Conservation (phyloP, 2,113 vertebrate genomes). For the Chascanopsetta lugubris region DNA sequence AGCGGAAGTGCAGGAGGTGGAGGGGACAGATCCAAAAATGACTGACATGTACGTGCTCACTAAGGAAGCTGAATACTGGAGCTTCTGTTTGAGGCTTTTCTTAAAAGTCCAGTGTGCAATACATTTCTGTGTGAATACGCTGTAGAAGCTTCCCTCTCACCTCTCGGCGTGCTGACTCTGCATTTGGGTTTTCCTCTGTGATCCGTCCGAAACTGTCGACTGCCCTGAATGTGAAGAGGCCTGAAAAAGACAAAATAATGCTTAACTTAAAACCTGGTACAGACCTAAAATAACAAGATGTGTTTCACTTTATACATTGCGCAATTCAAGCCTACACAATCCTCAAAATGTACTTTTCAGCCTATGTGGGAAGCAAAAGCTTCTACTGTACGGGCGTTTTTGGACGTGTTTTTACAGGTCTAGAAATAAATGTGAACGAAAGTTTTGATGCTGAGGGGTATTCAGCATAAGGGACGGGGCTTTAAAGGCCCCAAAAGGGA, state of each 20-base stretch:
- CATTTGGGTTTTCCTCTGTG: constrained; percentile 25
- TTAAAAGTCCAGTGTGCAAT: no score
- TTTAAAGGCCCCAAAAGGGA: neutral
- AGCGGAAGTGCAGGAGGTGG: neutral
- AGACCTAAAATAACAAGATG: neutral
- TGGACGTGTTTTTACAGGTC: neutral
- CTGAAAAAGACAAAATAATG: constrained; percentile 49
- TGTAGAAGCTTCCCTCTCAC: constrained; percentile 44
- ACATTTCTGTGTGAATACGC: no score
- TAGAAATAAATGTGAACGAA: neutral
- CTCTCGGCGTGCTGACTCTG: constrained; percentile 33
- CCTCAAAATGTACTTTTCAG: neutral
- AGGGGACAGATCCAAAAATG: neutral
- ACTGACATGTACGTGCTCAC: neutral
- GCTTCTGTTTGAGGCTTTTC: neutral
- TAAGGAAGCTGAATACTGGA: neutral
- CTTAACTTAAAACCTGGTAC: neutral
- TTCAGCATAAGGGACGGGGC: neutral
- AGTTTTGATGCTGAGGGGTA: neutral
- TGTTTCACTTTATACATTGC: neutral
- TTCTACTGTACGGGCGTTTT: neutral
- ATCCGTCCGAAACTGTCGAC: constrained; percentile 24
- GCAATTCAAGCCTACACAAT: neutral
- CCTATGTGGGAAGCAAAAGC: neutral
- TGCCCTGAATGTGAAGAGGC: constrained; percentile 14